Percentiles rank a stretch among this genome's conserved stretches.
Evolutionary conservation across 2,797 vertebrate genomes (phyloP).

Genomic region (Borostomias antarcticus): DNA sequence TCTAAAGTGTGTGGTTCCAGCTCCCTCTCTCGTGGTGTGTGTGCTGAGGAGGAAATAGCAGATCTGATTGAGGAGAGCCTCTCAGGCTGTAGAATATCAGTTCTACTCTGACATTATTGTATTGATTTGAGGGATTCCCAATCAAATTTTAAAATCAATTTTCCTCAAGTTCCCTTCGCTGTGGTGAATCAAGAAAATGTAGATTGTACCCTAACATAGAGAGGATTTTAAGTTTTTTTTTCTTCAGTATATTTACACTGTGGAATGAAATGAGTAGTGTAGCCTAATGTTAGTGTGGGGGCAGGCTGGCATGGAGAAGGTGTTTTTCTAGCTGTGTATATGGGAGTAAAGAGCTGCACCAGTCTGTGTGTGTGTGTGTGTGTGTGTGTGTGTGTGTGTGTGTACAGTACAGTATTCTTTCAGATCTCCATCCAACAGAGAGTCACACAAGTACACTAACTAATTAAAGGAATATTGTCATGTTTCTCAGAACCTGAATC

Average conservation of each 20-base stretch:
- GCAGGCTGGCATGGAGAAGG: slow-evolving; percentile 1
- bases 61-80: background rate
- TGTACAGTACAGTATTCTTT: no score
- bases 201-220: slow-evolving; percentile 20
- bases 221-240: background rate
- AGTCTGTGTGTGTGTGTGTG: no score
- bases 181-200: background rate
- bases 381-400: no score
- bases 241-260: slow-evolving; percentile 1
- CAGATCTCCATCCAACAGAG: no score
- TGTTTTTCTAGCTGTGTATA: slow-evolving; percentile 21
- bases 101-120: slow-evolving; percentile 14
- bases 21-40: slow-evolving; percentile 31
- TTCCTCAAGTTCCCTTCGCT: background rate
- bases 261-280: background rate
- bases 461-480: no score
- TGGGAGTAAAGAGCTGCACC: slow-evolving; percentile 1
- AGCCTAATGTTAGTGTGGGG: slow-evolving; percentile 14
- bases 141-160: slow-evolving; percentile 5
- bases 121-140: background rate
- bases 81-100: slow-evolving; percentile 17
- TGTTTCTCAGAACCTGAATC: no score
- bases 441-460: no score
- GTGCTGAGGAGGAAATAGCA: slow-evolving; percentile 21
- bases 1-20: slow-evolving; percentile 11